phyloP scores from a whole-genome alignment of 2,888 invertebrate species.

The Cryptus armator region DNA sequence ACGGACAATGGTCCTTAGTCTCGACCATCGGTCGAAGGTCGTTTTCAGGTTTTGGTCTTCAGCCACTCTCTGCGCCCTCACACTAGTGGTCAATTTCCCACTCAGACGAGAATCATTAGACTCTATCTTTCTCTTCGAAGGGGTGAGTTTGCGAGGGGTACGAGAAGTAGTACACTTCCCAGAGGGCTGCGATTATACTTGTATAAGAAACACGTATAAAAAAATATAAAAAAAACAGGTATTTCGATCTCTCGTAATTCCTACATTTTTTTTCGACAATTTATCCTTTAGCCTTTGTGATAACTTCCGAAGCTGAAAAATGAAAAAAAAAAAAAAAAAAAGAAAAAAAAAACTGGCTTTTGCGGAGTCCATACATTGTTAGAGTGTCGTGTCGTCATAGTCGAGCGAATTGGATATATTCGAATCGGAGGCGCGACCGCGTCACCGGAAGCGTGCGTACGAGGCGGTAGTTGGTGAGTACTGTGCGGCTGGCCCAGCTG shows the following conservation, averaged over 20 bases:
- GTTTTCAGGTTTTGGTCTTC: conserved; percentile 74
- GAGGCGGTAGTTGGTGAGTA: conserved; percentile 12
- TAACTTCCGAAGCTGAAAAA: no score
- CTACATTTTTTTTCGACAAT: no score
- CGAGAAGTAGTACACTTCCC: not conserved
- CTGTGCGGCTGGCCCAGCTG: conserved; percentile 38
- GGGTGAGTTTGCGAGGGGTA: conserved; percentile 7
- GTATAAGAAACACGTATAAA: conserved; percentile 6
- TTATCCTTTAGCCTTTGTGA: no score
- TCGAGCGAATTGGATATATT: conserved; percentile 13
- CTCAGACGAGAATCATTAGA: conserved; percentile 84
- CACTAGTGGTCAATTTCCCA: conserved; percentile 83
- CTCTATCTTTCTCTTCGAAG: conserved; percentile 73
- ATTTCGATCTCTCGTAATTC: no score
- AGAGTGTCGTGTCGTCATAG: conserved; percentile 37
- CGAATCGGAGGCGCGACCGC: conserved; percentile 28
- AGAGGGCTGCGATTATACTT: not conserved
- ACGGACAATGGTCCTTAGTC: conserved; percentile 68
- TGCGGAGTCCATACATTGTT: not conserved
- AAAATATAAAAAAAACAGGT: not conserved
- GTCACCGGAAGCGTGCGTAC: conserved; percentile 43
- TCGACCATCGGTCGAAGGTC: conserved; percentile 77
- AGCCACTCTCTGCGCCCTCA: conserved; percentile 56
- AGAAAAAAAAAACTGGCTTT: not conserved
- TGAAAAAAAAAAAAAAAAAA: not conserved